Evolutionary conservation across 2,888 invertebrate genomes (phyloP).

Genomic region (Deilephila porcellus): DNA sequence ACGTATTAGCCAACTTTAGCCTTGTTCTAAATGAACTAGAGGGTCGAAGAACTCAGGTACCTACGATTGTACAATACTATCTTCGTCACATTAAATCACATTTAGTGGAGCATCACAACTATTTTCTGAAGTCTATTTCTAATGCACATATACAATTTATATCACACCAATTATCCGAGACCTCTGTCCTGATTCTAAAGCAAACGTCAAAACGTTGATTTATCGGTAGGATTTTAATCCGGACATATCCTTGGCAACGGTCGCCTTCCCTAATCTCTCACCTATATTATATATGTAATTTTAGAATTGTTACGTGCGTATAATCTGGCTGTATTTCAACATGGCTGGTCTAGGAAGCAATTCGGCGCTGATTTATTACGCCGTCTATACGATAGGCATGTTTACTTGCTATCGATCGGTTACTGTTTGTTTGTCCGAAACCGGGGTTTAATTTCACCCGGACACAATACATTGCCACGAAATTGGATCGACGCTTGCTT

Average conservation of each 20-base stretch:
- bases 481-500: slow-evolving; percentile 12
- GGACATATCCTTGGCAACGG: slow-evolving; percentile 20
- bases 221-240: slow-evolving; percentile 24
- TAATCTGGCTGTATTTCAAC: slow-evolving; percentile 71
- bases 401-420: slow-evolving; percentile 46
- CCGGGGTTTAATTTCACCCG: slow-evolving; percentile 24
- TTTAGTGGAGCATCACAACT: too few species aligned
- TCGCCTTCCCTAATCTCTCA: slow-evolving; percentile 16
- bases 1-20: too few species aligned
- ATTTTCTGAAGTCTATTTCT: too few species aligned
- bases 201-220: slow-evolving; percentile 26
- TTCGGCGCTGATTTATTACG: slow-evolving; percentile 69
- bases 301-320: slow-evolving; percentile 27
- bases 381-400: slow-evolving; percentile 51
- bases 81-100: too few species aligned
- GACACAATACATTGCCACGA: slow-evolving; percentile 21
- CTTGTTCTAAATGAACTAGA: too few species aligned
- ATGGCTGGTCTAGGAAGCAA: slow-evolving; percentile 69
- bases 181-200: not conserved
- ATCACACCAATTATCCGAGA: slow-evolving; percentile 13
- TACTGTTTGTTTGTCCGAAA: slow-evolving; percentile 32
- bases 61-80: too few species aligned
- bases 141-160: too few species aligned
- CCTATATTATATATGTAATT: slow-evolving; percentile 25
- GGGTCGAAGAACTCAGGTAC: too few species aligned